Evolutionary conservation across 2,888 invertebrate species (phyloP).

Genomic region (Dolichomitus sp.): DNA sequence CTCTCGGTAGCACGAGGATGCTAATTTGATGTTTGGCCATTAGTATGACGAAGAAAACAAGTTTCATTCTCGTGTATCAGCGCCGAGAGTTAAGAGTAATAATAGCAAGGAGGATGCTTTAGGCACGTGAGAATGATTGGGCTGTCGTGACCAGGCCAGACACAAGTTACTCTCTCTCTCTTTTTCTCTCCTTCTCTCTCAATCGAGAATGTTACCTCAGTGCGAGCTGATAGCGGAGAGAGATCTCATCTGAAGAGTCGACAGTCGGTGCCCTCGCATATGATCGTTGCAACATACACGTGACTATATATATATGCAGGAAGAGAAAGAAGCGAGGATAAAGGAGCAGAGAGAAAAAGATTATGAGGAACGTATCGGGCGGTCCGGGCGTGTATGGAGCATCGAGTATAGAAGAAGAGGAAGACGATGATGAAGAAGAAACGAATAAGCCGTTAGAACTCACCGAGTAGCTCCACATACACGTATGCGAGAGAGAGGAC

Average conservation of each 20-base stretch:
- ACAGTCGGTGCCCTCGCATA: constrained; percentile 54
- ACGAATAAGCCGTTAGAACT: constrained; percentile 58
- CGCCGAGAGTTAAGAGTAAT: constrained; percentile 20
- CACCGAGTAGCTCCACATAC: constrained; percentile 39
- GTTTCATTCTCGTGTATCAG: constrained; percentile 31
- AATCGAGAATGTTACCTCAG: constrained; percentile 43
- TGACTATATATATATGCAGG: constrained; percentile 8
- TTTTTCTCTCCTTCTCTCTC: neutral
- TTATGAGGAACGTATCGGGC: constrained; percentile 44
- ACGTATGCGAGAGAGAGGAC: constrained; percentile 50
- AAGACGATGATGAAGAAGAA: constrained; percentile 54
- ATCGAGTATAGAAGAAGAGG: constrained; percentile 17
- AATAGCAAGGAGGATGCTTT: constrained; percentile 52
- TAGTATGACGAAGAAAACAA: constrained; percentile 45
- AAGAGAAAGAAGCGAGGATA: constrained; percentile 39
- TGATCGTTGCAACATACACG: constrained; percentile 61
- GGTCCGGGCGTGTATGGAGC: constrained; percentile 27
- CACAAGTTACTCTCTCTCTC: constrained; percentile 16
- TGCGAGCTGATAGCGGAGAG: constrained; percentile 36
- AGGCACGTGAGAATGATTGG: constrained; percentile 68
- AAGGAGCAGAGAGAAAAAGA: constrained; percentile 35
- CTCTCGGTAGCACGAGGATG: constrained; percentile 54
- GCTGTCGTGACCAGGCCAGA: constrained; percentile 63
- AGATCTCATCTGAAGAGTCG: constrained; percentile 58
- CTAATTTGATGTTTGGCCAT: constrained; percentile 63